These are phyloP conservation scores for Lottia gigantea DNA, from an alignment of 2,888 invertebrate genomes.

Conservation along the genomic window DNA sequence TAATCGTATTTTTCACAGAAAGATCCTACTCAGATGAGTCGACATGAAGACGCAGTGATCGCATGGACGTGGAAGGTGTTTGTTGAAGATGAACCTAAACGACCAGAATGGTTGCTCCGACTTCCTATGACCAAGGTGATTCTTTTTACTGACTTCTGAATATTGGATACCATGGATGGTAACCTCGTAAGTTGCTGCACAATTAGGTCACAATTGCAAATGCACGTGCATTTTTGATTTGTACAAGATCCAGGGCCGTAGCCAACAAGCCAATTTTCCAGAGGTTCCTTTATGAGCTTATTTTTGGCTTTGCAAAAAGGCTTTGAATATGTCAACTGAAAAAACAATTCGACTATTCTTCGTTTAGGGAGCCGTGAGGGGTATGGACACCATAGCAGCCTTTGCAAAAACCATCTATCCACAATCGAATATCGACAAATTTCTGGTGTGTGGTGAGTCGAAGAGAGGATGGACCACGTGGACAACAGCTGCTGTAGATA, in stretches of 20 bases:
- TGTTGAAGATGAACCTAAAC: conserved; percentile 24
- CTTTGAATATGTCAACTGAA: not conserved
- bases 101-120: conserved; percentile 32
- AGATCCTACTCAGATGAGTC: conserved; percentile 21
- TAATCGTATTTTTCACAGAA: conserved; percentile 21
- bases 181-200: too few species aligned
- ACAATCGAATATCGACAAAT: conserved; percentile 28
- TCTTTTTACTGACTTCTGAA: too few species aligned
- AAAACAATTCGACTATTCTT: not conserved
- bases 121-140: conserved; percentile 40
- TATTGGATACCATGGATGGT: too few species aligned
- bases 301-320: too few species aligned
- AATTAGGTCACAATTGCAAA: too few species aligned
- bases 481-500: conserved; percentile 59
- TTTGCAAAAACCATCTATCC: conserved; percentile 25
- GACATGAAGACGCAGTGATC: conserved; percentile 24
- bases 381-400: conserved; percentile 36
- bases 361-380: conserved; percentile 36
- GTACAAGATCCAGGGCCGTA: too few species aligned
- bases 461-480: conserved; percentile 63
- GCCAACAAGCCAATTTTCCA: too few species aligned
- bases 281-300: too few species aligned
- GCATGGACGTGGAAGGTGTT: conserved; percentile 30
- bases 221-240: too few species aligned
- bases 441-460: conserved; percentile 38